Evolutionary conservation across 2,888 invertebrate species (phyloP).

Genomic region (Sepioteuthis lessoniana): DNA sequence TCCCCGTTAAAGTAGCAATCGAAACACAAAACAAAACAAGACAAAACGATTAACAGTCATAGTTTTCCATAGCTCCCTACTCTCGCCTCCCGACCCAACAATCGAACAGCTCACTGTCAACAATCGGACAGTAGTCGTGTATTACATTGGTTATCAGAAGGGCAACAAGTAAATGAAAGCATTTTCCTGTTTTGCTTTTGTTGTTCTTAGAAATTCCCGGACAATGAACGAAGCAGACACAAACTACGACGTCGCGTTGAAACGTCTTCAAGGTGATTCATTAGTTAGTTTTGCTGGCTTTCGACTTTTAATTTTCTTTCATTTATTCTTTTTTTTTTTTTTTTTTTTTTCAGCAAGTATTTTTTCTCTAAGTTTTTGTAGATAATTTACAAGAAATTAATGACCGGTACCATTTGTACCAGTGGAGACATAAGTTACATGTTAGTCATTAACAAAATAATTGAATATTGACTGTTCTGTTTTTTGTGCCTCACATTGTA

Average conservation of each 20-base stretch:
- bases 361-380: neutral
- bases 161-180: neutral
- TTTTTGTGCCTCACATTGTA: no score
- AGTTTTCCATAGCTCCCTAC: neutral
- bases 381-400: no score
- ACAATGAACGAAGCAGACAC: neutral
- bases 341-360: neutral
- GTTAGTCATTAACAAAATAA: no score
- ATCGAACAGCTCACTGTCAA: no score
- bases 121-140: no score
- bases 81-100: neutral
- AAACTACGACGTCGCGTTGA: neutral
- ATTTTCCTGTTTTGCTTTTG: neutral
- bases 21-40: neutral
- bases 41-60: neutral
- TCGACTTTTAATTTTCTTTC: no score
- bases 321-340: neutral
- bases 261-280: neutral
- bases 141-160: neutral
- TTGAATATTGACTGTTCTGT: no score
- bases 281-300: no score
- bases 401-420: no score
- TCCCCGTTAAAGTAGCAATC: neutral
- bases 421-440: no score
- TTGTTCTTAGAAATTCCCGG: neutral